Percentiles rank a stretch among this genome's conserved stretches.
These are phyloP conservation scores for Dynastes hyllus DNA, from an alignment of 2,888 invertebrate species.

Conservation along the genomic window DNA sequence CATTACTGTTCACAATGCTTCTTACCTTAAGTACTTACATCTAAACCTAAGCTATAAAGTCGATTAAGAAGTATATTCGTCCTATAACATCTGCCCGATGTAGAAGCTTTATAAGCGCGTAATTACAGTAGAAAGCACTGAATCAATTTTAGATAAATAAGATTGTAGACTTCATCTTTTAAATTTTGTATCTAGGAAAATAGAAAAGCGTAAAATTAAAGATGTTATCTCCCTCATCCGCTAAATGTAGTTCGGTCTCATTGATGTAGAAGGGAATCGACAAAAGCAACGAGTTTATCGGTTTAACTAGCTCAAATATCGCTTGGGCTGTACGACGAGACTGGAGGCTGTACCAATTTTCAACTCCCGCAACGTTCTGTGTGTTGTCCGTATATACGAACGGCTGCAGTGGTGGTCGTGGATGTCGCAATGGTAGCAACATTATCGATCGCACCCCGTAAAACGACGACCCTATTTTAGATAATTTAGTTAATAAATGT, in stretches of 20 bases:
- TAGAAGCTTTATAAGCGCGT: no score
- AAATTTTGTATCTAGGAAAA: constrained; percentile 18
- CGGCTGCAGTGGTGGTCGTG: neutral
- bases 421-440: constrained; percentile 25
- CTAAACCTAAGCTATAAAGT: no score
- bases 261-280: constrained; percentile 30
- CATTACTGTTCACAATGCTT: no score
- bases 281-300: constrained; percentile 43
- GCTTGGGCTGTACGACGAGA: neutral
- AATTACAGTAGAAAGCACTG: no score
- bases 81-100: no score
- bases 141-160: neutral
- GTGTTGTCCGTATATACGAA: neutral
- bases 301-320: constrained; percentile 38
- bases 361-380: constrained; percentile 30
- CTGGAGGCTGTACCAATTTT: constrained; percentile 34
- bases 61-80: no score
- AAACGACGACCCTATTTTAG: constrained; percentile 42
- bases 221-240: constrained; percentile 24
- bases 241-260: constrained; percentile 20
- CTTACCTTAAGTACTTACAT: no score
- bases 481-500: constrained; percentile 47
- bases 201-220: constrained; percentile 32
- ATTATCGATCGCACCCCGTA: constrained; percentile 31
- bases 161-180: neutral